phyloP scores from a whole-genome alignment of 2,888 invertebrate genomes.

The Lycia hirtaria region DNA sequence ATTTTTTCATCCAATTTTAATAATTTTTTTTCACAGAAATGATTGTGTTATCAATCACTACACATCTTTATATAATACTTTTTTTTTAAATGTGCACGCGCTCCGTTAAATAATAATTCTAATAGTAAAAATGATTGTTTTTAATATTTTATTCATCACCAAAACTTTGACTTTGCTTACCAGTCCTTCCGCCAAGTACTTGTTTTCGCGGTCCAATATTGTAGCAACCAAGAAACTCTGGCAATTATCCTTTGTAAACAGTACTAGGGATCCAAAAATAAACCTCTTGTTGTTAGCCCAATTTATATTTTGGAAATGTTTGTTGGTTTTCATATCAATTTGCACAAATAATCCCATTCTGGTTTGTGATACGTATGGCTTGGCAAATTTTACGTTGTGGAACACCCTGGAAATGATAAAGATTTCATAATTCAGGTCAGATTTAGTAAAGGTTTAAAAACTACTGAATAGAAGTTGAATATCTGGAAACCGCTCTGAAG shows the following conservation, averaged over 20 bases:
- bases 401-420: constrained; percentile 67
- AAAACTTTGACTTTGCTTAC: too few relatives aligned
- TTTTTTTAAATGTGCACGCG: too few relatives aligned
- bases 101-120: too few relatives aligned
- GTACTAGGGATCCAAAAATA: constrained; percentile 89
- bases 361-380: constrained; percentile 62
- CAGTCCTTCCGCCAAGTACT: constrained; percentile 59
- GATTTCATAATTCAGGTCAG: too few relatives aligned
- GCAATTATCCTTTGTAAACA: constrained; percentile 89
- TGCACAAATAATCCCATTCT: constrained; percentile 66
- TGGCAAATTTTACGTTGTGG: constrained; percentile 68
- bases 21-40: too few relatives aligned
- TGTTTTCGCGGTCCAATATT: constrained; percentile 84
- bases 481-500: too few relatives aligned
- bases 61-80: too few relatives aligned
- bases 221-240: constrained; percentile 87
- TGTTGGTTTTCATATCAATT: constrained; percentile 55
- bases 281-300: constrained; percentile 84
- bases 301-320: constrained; percentile 62
- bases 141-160: too few relatives aligned
- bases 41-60: too few relatives aligned
- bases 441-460: too few relatives aligned
- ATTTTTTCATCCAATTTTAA: too few relatives aligned
- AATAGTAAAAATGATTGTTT: too few relatives aligned
- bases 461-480: neutral